Evolutionary conservation across 2,113 vertebrate genomes (phyloP).

Genomic region (Neotragus pygmaeus): DNA sequence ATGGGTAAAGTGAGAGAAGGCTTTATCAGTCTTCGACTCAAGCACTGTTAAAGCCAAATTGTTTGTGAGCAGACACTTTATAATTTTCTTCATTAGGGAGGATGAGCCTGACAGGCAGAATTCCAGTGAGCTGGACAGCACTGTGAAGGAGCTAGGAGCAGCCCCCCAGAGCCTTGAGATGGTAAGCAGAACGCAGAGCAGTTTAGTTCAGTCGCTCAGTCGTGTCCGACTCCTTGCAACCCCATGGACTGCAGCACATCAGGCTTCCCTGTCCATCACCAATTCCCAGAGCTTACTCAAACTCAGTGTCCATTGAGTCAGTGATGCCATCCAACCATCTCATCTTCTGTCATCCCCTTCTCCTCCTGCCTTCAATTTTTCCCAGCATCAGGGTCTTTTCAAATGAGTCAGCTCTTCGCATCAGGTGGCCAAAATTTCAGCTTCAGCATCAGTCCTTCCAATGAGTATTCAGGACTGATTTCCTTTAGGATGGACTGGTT

Average conservation of each 20-base stretch:
- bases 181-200: constrained; percentile 56
- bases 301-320: background rate
- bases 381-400: background rate
- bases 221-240: background rate
- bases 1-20: background rate
- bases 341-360: background rate
- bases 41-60: background rate
- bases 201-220: background rate
- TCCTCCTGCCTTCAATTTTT: background rate
- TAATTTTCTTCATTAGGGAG: background rate
- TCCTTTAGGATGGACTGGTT: background rate
- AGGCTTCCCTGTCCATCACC: background rate
- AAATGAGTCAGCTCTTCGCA: background rate
- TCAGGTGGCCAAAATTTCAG: background rate
- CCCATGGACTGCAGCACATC: background rate
- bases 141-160: background rate
- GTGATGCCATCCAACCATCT: background rate
- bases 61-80: background rate
- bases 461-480: background rate
- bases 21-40: background rate
- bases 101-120: background rate
- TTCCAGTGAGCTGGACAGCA: background rate
- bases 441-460: background rate
- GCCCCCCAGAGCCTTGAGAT: background rate
- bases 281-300: background rate